Base-by-base conservation (phyloP, 2,113 vertebrate species). In the Trogon melanurus region DNA sequence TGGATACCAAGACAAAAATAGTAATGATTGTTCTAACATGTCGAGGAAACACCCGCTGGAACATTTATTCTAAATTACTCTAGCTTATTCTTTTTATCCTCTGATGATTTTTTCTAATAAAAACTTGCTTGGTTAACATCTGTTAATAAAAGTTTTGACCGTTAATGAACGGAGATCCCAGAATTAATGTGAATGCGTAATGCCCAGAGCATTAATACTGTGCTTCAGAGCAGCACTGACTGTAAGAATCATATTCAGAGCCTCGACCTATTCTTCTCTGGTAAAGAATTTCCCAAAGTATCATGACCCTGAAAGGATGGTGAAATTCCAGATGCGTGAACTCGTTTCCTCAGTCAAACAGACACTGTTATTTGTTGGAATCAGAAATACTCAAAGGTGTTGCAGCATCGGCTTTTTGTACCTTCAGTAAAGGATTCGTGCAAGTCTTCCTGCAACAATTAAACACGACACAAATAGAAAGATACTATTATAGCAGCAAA, bases 261-360 rank as follows among this genome's bases (percentile, higher is more conserved):
- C 29, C 56, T 58, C 79, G 66, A 10, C 48, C 13, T 34, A 3
- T 7, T 60, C 29, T 51, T 84, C 23, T 47, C 34, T 38, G 12
- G 17, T 54, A 74, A 79, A 64, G 53, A 75, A 56, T 51, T 62
- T 56, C 60, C 70, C 29, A 5, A 58, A 76, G 72, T 2, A 48
- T 32, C 51, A 15, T 0, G 3, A 48, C 38, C 26, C 34, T 3
- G 2, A 41, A 66, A 67, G 67, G 47, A 34, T 0, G 0, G 32
- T 4, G 38, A 76, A 67, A 60, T 36, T 72, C 11, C 41, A 79
- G 64, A 48, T 4, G 2, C 0, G 5, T 7, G 29, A 64, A 38
- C 2, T 36, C 45, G 1, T 21, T 58, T 73, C 45, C 58, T 69
- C 26, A 65, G 32, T 15, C 48, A 72, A 17, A 32, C 9, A 2